These are phyloP conservation scores for Hyposoter dolosus DNA, from an alignment of 2,888 invertebrate genomes.

Conservation along the genomic window DNA sequence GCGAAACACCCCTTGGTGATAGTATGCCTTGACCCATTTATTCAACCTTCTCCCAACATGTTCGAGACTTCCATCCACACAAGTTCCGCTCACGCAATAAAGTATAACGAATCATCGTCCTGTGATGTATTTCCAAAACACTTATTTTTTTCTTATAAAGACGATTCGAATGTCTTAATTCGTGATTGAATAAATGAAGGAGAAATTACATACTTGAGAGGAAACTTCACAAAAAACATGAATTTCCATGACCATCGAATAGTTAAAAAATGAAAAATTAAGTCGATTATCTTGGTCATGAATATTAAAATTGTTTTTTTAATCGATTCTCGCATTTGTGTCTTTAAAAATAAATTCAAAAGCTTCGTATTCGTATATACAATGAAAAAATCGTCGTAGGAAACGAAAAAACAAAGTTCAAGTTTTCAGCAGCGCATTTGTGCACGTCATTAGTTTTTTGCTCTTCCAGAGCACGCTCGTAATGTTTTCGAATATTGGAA, in stretches of 20 bases:
- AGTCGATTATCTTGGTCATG: no score
- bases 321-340: no score
- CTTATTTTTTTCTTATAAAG: neutral
- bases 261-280: no score
- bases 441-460: neutral
- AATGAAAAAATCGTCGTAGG: no score
- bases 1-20: constrained; percentile 59
- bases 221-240: neutral
- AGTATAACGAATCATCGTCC: constrained; percentile 17
- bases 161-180: constrained; percentile 3
- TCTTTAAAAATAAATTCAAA: no score
- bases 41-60: constrained; percentile 36
- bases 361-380: no score
- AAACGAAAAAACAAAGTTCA: neutral
- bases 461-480: neutral
- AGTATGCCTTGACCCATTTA: constrained; percentile 65
- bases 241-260: no score
- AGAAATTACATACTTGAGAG: neutral
- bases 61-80: constrained; percentile 38
- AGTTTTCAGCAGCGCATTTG: neutral
- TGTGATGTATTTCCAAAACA: constrained; percentile 28
- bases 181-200: neutral
- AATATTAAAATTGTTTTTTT: no score
- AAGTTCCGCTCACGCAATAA: constrained; percentile 32
- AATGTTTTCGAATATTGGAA: neutral